phyloP scores from a whole-genome alignment of 2,888 invertebrate species.

The Brenthis hecate region DNA sequence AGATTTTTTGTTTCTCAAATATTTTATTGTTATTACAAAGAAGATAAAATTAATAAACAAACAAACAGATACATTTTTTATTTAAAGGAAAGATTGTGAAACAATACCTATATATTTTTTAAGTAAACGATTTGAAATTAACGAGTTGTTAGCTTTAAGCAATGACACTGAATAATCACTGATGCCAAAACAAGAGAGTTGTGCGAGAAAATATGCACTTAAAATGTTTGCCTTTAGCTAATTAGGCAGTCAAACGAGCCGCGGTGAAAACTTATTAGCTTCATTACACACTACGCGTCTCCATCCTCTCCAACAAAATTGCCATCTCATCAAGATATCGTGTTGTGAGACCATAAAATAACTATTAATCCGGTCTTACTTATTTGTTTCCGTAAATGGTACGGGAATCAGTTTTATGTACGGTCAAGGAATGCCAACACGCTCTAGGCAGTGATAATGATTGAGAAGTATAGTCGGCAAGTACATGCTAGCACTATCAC shows the following conservation, averaged over 20 bases:
- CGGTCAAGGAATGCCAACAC: constrained; percentile 40
- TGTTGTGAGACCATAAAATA: constrained; percentile 48
- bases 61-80: too few relatives aligned
- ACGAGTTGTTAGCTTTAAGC: neutral
- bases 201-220: constrained; percentile 33
- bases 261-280: constrained; percentile 48
- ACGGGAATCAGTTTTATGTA: constrained; percentile 50
- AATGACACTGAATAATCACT: constrained; percentile 5
- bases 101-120: too few relatives aligned
- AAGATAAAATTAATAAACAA: too few relatives aligned
- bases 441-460: constrained; percentile 45
- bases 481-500: constrained; percentile 23
- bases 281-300: constrained; percentile 48
- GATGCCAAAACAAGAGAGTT: constrained; percentile 18
- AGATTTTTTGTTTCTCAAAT: too few relatives aligned
- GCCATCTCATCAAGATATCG: constrained; percentile 14
- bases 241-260: constrained; percentile 63
- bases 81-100: neutral
- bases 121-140: neutral
- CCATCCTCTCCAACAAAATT: constrained; percentile 35
- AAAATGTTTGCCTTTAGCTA: constrained; percentile 51
- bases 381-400: constrained; percentile 53
- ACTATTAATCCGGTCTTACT: constrained; percentile 52
- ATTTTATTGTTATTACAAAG: too few relatives aligned
- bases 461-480: constrained; percentile 29